Percentiles rank a stretch among this genome's conserved stretches.
phyloP scores from a whole-genome alignment of 1,140 invertebrate species.

The Parasteatoda tepidariorum region DNA sequence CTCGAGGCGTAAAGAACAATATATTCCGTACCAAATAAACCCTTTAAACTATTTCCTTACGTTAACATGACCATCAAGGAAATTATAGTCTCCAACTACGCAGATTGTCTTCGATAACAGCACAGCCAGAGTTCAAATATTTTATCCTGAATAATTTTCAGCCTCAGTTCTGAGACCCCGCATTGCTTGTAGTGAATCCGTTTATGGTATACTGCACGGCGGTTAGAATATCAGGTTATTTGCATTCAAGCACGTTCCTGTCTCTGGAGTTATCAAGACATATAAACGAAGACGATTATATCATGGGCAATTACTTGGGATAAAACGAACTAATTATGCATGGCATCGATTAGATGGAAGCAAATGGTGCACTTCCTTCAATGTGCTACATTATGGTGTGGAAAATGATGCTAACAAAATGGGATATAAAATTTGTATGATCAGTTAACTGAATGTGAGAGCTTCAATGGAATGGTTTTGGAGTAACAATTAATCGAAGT shows the following conservation, averaged over 20 bases:
- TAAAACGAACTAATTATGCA: conserved; percentile 26
- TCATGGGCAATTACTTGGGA: conserved; percentile 32
- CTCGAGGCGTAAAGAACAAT: neutral
- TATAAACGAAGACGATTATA: conserved; percentile 22
- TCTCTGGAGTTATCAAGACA: conserved; percentile 17
- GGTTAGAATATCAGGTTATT: conserved; percentile 7
- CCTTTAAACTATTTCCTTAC: neutral
- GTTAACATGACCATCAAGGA: conserved; percentile 7
- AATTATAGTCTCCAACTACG: conserved; percentile 1
- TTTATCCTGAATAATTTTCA: conserved; percentile 19
- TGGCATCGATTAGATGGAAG: neutral
- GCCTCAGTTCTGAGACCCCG: neutral
- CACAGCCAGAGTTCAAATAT: neutral
- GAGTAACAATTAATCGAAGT: too few species aligned
- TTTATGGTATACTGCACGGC: neutral
- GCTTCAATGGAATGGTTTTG: too few species aligned
- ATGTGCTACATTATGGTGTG: neutral
- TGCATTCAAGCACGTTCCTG: conserved; percentile 20
- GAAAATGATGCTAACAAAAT: neutral
- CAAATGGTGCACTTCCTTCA: neutral
- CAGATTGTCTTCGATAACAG: conserved; percentile 24
- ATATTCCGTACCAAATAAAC: conserved; percentile 10
- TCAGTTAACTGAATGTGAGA: neutral
- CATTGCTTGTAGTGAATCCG: neutral
- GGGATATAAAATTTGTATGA: conserved; percentile 27